phyloP scores from a whole-genome alignment of 2,797 vertebrate genomes.

The Myripristis jacobus region DNA sequence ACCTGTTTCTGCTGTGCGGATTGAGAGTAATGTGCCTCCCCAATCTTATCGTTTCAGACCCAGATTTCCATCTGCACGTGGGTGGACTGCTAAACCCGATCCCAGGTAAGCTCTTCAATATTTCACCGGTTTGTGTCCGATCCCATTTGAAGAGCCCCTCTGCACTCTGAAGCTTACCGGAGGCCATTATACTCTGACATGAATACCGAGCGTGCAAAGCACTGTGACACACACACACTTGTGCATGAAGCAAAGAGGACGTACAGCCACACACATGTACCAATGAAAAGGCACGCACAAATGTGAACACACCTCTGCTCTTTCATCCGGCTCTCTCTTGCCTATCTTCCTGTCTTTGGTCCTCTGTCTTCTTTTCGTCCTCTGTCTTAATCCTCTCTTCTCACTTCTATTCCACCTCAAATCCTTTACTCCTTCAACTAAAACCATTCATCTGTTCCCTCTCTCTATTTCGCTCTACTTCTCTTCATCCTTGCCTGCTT shows the following conservation, averaged over 20 bases:
- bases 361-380: constrained; percentile 44
- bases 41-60: constrained; percentile 91
- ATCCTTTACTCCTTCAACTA: constrained; percentile 29
- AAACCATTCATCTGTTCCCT: background rate
- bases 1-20: constrained; percentile 58
- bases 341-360: constrained; percentile 50
- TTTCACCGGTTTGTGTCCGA: constrained; percentile 62
- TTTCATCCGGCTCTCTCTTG: constrained; percentile 37
- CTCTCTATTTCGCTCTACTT: constrained; percentile 30
- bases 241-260: constrained; percentile 40
- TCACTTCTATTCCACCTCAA: constrained; percentile 56
- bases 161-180: constrained; percentile 74
- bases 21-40: constrained; percentile 72
- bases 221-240: constrained; percentile 47
- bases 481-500: background rate
- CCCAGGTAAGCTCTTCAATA: constrained; percentile 90
- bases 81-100: constrained; percentile 99
- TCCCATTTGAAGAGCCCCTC: constrained; percentile 73
- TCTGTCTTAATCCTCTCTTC: constrained; percentile 54
- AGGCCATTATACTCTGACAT: constrained; percentile 58
- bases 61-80: constrained; percentile 97
- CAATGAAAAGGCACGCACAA: constrained; percentile 35
- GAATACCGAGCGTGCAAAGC: constrained; percentile 53
- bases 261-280: constrained; percentile 5
- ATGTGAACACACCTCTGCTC: background rate